These are phyloP conservation scores for Anoncus sp. DNA, from an alignment of 2,888 invertebrate genomes.

Conservation along the genomic window DNA sequence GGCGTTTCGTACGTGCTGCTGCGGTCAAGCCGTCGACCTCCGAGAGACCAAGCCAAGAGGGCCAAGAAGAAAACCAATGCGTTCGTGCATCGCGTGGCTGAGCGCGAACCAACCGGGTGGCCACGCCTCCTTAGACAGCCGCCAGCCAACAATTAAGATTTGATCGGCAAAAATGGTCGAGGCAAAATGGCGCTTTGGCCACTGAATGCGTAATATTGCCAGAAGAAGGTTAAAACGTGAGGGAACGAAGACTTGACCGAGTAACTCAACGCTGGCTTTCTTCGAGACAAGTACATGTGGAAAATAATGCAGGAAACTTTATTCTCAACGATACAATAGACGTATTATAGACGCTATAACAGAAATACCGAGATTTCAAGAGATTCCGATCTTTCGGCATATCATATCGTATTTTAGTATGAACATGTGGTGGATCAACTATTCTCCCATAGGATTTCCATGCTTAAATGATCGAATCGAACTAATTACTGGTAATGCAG, in stretches of 20 bases:
- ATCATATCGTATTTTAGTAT: no score
- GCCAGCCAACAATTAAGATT: conserved; percentile 84
- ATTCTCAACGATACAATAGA: no score
- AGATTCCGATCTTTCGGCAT: no score
- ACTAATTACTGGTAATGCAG: no score
- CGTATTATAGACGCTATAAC: no score
- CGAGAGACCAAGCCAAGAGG: conserved; percentile 52
- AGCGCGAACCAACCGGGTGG: conserved; percentile 80
- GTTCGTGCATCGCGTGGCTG: conserved; percentile 82
- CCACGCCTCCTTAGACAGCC: conserved; percentile 83
- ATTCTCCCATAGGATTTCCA: no score
- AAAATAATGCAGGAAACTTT: no score
- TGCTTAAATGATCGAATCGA: no score
- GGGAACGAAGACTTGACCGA: conserved; percentile 1
- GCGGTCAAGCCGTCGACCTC: conserved; percentile 52
- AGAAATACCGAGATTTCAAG: no score
- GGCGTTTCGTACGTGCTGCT: conserved; percentile 41
- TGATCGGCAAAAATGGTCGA: conserved; percentile 84
- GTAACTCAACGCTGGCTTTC: neutral
- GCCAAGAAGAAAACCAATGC: conserved; percentile 76
- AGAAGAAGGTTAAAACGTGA: conserved; percentile 45
- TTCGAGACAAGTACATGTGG: neutral
- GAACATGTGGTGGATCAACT: no score
- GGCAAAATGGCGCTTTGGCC: conserved; percentile 80
- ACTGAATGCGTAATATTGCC: conserved; percentile 81